Percentiles rank a stretch among this genome's conserved stretches.
phyloP scores from a whole-genome alignment of 2,113 vertebrate genomes.

The Puntigrus tetrazona region DNA sequence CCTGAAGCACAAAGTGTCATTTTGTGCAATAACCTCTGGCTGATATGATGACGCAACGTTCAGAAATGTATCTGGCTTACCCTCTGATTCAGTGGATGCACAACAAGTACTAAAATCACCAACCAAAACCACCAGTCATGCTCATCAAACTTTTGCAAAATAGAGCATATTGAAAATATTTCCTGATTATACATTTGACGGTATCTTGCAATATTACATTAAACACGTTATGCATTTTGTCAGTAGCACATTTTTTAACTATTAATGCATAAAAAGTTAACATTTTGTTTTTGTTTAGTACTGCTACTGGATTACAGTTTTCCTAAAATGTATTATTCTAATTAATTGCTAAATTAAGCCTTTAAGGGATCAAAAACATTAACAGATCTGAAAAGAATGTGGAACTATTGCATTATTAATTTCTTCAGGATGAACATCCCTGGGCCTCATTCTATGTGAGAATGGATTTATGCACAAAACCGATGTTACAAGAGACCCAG shows the following conservation, averaged over 20 bases:
- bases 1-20: slow-evolving; percentile 14
- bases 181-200: not conserved
- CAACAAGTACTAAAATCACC: not conserved
- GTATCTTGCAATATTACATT: not conserved
- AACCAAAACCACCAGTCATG: slow-evolving; percentile 8
- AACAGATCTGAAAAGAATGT: not conserved
- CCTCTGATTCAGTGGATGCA: not conserved
- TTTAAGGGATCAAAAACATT: not conserved
- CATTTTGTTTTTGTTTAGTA: too few species aligned
- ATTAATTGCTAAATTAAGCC: not conserved
- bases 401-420: not conserved
- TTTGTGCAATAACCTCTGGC: slow-evolving; percentile 36
- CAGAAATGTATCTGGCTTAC: slow-evolving; percentile 39
- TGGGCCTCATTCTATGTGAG: not conserved
- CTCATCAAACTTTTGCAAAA: too few species aligned
- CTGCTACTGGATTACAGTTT: too few species aligned
- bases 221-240: not conserved
- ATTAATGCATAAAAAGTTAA: not conserved
- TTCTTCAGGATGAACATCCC: not conserved
- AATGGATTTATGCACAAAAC: not conserved
- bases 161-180: not conserved
- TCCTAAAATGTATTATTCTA: too few species aligned
- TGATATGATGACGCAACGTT: slow-evolving; percentile 52
- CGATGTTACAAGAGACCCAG: not conserved
- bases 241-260: not conserved